These are phyloP conservation scores for Plectropomus leopardus DNA, from an alignment of 2,113 vertebrate species.

Conservation along the genomic window DNA sequence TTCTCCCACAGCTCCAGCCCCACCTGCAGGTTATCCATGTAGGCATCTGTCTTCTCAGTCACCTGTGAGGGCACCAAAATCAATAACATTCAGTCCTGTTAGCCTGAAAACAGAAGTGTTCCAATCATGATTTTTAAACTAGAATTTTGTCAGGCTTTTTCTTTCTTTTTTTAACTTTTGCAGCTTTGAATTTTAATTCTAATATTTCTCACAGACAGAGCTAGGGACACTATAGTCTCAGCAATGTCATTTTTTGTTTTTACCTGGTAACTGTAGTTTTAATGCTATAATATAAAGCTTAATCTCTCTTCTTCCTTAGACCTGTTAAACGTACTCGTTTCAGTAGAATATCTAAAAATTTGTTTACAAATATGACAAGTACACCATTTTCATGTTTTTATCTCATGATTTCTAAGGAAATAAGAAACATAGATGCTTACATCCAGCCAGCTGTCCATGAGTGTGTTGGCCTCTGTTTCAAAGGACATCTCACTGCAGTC, in stretches of 20 bases:
- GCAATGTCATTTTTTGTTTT: not conserved
- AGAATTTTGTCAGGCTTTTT: not conserved
- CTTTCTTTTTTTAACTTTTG: not conserved
- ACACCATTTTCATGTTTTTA: not conserved
- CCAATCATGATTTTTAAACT: not conserved
- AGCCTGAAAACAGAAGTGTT: not conserved
- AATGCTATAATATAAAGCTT: not conserved
- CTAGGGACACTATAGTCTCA: not conserved
- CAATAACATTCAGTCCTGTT: not conserved
- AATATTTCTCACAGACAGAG: not conserved
- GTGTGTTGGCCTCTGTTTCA: conserved; percentile 90
- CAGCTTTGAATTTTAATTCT: not conserved
- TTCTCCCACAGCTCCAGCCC: conserved; percentile 95
- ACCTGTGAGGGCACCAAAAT: conserved; percentile 80
- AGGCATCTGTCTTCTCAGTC: conserved; percentile 93
- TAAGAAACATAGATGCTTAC: conserved; percentile 81
- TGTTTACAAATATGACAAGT: not conserved
- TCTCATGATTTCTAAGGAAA: not conserved
- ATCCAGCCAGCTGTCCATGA: conserved; percentile 96
- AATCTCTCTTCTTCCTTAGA: not conserved
- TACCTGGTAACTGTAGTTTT: not conserved
- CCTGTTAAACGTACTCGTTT: no score
- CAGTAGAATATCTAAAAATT: no score
- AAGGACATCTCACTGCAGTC: conserved; percentile 90
- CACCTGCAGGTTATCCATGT: conserved; percentile 89